Evolutionary conservation across 2,113 vertebrate genomes (phyloP).

Genomic region (Patagioenas fasciata): DNA sequence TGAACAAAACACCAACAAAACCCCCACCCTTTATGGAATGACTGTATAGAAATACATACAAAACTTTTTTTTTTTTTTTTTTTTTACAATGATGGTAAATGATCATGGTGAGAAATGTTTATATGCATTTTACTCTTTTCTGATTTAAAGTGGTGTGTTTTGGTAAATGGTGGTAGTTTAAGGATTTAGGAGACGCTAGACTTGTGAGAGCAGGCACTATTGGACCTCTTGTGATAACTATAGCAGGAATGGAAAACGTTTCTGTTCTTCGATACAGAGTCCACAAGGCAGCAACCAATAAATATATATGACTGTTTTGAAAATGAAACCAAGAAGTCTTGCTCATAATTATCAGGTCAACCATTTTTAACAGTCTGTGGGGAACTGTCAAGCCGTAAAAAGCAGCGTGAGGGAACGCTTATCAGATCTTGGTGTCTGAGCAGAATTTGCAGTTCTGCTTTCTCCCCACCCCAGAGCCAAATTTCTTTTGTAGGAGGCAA

Average conservation of each 20-base stretch:
- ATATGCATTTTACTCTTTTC: neutral
- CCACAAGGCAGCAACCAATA: neutral
- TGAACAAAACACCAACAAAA: neutral
- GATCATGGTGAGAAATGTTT: neutral
- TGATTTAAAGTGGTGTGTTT: neutral
- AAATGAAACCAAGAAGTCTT: neutral
- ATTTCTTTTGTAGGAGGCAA: neutral
- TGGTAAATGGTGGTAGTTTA: neutral
- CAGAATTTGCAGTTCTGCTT: neutral
- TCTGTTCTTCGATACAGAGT: neutral
- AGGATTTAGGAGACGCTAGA: neutral
- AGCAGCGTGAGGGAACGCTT: rapidly evolving
- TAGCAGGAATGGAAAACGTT: neutral
- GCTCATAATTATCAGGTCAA: neutral
- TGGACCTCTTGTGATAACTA: neutral
- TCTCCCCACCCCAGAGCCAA: neutral
- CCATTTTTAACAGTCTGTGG: neutral
- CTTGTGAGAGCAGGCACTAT: neutral
- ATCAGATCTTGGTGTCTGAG: neutral
- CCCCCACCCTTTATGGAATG: neutral
- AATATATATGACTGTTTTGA: neutral
- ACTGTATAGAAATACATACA: neutral
- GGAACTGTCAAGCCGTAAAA: neutral
- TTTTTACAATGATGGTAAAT: no score
- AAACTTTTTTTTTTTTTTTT: neutral